Percentiles rank a stretch among this genome's conserved stretches.
Evolutionary conservation across 1,140 invertebrate genomes (phyloP).

Genomic region (Tribolium madens): DNA sequence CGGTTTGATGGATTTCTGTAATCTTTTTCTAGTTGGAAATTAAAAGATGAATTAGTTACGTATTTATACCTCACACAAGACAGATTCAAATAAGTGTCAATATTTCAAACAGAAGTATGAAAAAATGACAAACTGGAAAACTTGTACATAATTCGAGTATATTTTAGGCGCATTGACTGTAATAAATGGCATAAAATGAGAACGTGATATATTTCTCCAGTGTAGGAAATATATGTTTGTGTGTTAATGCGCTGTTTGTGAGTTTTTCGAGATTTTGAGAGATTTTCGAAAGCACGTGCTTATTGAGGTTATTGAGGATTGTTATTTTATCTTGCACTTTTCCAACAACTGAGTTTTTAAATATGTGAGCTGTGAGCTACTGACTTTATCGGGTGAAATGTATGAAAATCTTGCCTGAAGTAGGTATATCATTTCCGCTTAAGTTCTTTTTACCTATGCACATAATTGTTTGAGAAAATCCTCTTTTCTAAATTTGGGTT

Average conservation of each 20-base stretch:
- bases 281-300: conserved; percentile 26
- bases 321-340: conserved; percentile 23
- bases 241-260: conserved; percentile 26
- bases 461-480: conserved; percentile 16
- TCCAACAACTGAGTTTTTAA: not conserved
- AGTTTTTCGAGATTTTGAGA: conserved; percentile 29
- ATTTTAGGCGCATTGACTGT: conserved; percentile 16
- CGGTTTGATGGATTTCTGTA: not conserved
- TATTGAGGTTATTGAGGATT: conserved; percentile 18
- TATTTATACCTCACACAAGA: not conserved
- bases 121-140: conserved; percentile 20
- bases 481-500: not conserved
- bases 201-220: conserved; percentile 7
- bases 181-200: conserved; percentile 20
- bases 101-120: conserved; percentile 6
- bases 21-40: not conserved
- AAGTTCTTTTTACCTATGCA: conserved; percentile 18
- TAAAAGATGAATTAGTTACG: conserved; percentile 1
- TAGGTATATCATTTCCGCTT: conserved; percentile 40
- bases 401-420: conserved; percentile 2
- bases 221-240: conserved; percentile 28
- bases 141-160: conserved; percentile 17
- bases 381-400: conserved; percentile 6
- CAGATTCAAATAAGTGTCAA: conserved; percentile 7
- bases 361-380: not conserved